Evolutionary conservation across 2,888 invertebrate species (phyloP), one percentile per base, ranked within the genome.

Genomic region (Agrochola macilenta): DNA sequence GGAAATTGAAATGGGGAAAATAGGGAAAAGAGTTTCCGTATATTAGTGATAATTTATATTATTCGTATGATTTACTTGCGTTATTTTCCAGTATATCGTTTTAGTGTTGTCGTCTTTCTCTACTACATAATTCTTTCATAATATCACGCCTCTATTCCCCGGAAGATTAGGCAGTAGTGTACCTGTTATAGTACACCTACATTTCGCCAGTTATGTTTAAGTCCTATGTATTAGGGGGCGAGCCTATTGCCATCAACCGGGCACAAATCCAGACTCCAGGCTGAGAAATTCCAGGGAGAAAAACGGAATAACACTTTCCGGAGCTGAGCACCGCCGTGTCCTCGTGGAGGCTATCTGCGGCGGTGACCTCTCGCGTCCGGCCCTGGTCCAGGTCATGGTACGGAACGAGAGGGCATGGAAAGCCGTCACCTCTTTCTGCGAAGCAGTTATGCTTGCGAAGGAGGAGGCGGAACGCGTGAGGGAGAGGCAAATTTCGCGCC

Each of bases 1-100:
- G 60, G 77, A 77, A 35, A 77, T 77, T 52, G 57, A n/a, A 66
- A 65, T 30, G 5, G 23, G 23, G 23, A 76, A 75, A 65, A 64
- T 26, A 57, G 39, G 26, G 57, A 66, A 43, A 58, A 30, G 4
- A n/a, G 17, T 9, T 60, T 65, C 23, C 12, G 20, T n/a, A 49
- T 26, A 20, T 14, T 49, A 49, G 7, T n/a, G 12, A 1, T 72
- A 5, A 57, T 74, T 17, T 64, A 12, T 64, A 49, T 14, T 58
- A 11, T 49, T 46, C 46, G 57, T 46, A 7, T 49, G 58, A 39
- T 74, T 57, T 23, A 7, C 4, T 57, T 58, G 2, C 2, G 9
- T 12, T 4, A 0, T 58, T 66, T 76, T 30, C 0, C 17, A 23
- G 2, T n/a, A 66, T 30, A 60, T 35, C 0, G 0, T 52, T 49